phyloP scores from a whole-genome alignment of 1,140 invertebrate genomes.

The Listronotus bonariensis region DNA sequence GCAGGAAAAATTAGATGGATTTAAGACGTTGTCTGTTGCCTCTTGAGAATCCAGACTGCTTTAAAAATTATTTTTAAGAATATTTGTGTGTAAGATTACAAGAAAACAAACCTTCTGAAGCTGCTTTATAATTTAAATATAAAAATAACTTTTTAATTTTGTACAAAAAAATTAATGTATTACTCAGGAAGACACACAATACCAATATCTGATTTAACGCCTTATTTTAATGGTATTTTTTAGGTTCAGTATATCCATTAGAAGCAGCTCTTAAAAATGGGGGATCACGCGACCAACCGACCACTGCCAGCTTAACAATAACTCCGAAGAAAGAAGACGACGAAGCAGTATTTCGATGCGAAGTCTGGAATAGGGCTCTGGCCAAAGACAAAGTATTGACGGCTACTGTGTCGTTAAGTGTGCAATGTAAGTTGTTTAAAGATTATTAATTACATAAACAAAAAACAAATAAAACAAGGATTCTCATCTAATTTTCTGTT shows the following conservation, averaged over 20 bases:
- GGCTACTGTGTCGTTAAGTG: slow-evolving; percentile 76
- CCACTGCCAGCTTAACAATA: slow-evolving; percentile 73
- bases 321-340: slow-evolving; percentile 83
- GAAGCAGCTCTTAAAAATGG: slow-evolving; percentile 69
- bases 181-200: not conserved
- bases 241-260: slow-evolving; percentile 65
- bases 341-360: slow-evolving; percentile 78
- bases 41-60: not conserved
- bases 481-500: too few relatives aligned
- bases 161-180: too few relatives aligned
- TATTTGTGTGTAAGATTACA: too few relatives aligned
- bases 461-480: too few relatives aligned
- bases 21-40: not conserved
- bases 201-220: not conserved
- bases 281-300: slow-evolving; percentile 70
- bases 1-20: not conserved
- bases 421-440: slow-evolving; percentile 80
- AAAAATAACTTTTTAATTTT: too few relatives aligned
- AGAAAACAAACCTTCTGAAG: too few relatives aligned
- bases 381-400: slow-evolving; percentile 77
- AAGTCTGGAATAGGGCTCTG: slow-evolving; percentile 87
- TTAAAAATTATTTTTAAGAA: too few relatives aligned
- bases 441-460: not conserved
- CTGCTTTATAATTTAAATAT: too few relatives aligned
- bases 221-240: slow-evolving; percentile 24